Evolutionary conservation across 2,113 vertebrate species (phyloP), one percentile per base, ranked within the genome.

Genomic region (Furnarius figulus): DNA sequence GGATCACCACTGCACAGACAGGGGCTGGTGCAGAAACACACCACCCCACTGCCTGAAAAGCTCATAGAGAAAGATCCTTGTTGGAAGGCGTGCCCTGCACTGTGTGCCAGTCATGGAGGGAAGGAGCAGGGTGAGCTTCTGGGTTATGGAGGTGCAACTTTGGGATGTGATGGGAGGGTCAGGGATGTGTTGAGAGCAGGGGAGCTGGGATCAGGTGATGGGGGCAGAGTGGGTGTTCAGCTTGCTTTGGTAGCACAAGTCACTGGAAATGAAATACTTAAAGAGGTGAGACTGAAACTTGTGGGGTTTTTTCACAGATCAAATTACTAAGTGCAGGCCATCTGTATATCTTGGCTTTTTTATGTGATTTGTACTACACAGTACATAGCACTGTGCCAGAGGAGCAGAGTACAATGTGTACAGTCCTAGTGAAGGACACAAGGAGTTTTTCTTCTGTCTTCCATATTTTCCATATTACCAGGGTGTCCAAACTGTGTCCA

Each of bases 161-260:
- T 40, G 67, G 28, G 28, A 52, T 47, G 33, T 58, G 56, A 33
- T 67, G 44, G 19, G 70, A 71, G 20, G 10, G 15, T 55, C 39
- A 33, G 31, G 28, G 59, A 52, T 39, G 42, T 9, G 3, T 6
- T 73, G 9, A 42, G 24, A 88, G 18, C 46, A 20, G 39, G 10
- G 19, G 1, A 1, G 3, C 33, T 0, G 0, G 25, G 18, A 56
- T 31, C 1, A 0, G 5, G 8, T 27, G 16, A 9, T 85, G 17
- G 14, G 21, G 46, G 12, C 12, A 33, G 31, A 17, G 3, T 28
- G 14, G 8, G 33, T 5, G 3, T 74, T 89, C 73, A 9, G 0
- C 11, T 84, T 84, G 47, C 35, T 67, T 81, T 0, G 0, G 27
- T 46, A 75, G 55, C 25, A 6, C 0, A 1, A n/a, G 30, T 55